Percentiles rank a stretch among this genome's conserved stretches.
Evolutionary conservation across 1,140 invertebrate species (phyloP).

Genomic region (Kradibia gibbosae): DNA sequence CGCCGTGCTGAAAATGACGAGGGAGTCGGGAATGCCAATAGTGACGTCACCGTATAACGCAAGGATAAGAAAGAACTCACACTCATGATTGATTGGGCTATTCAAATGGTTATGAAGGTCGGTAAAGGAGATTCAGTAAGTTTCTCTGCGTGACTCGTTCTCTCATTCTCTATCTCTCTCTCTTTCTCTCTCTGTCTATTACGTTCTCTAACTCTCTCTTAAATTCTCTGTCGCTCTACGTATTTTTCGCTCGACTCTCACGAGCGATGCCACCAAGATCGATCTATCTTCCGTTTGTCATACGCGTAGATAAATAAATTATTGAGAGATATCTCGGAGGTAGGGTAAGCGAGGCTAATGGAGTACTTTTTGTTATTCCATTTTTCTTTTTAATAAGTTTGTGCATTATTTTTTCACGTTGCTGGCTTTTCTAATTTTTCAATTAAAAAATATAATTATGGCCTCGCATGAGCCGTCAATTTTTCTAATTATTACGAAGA

Average conservation of each 20-base stretch:
- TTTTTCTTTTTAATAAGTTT: background rate
- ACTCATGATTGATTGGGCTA: constrained; percentile 69
- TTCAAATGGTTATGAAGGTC: constrained; percentile 71
- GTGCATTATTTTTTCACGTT: background rate
- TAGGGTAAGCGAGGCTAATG: constrained; percentile 33
- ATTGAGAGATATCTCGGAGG: constrained; percentile 53
- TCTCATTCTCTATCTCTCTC: background rate
- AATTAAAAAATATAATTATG: no score
- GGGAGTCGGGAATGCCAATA: constrained; percentile 7
- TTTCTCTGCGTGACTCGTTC: constrained; percentile 1
- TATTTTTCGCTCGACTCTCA: constrained; percentile 19
- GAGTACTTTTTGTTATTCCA: constrained; percentile 27
- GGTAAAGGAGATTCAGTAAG: constrained; percentile 28
- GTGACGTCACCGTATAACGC: constrained; percentile 63
- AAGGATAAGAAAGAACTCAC: constrained; percentile 53
- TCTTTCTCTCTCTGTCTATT: no score
- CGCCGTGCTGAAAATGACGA: constrained; percentile 26
- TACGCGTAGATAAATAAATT: constrained; percentile 69
- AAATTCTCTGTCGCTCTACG: background rate
- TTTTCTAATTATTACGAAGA: background rate
- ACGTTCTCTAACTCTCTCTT: constrained; percentile 1
- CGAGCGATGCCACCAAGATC: constrained; percentile 44
- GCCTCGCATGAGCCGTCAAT: no score
- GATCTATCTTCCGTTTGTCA: constrained; percentile 69
- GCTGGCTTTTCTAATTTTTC: background rate